Percentiles rank a stretch among this genome's conserved stretches.
phyloP scores from a whole-genome alignment of 2,888 invertebrate species.

The Tenthredo notha region DNA sequence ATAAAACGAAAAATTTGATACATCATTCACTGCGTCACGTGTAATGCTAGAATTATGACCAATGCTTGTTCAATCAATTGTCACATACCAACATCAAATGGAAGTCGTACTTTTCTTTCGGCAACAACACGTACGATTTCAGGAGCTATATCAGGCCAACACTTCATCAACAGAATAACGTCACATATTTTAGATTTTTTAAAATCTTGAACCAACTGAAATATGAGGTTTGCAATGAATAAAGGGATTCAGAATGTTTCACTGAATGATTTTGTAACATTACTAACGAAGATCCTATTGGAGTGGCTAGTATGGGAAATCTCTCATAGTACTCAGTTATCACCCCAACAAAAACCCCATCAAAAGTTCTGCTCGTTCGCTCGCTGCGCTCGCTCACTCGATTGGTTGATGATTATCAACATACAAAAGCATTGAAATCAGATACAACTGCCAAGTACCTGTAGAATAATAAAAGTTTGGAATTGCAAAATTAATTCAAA shows the following conservation, averaged over 20 bases:
- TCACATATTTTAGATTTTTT: not conserved
- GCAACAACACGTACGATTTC: constrained; percentile 4
- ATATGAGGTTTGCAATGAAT: not conserved
- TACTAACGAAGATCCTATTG: not conserved
- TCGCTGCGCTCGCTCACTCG: too few species aligned
- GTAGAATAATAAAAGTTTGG: too few species aligned
- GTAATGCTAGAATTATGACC: not conserved
- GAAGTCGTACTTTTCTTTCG: not conserved
- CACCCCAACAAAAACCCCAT: too few species aligned
- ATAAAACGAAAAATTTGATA: not conserved
- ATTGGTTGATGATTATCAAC: too few species aligned
- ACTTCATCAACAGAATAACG: not conserved
- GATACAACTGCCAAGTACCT: too few species aligned
- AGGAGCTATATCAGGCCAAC: constrained; percentile 19
- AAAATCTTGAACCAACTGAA: constrained; percentile 8
- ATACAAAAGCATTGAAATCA: too few species aligned
- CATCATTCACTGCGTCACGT: not conserved
- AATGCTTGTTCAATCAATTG: not conserved
- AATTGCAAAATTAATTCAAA: too few species aligned
- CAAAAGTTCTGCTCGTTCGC: too few species aligned
- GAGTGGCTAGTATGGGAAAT: constrained; percentile 20
- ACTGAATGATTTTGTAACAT: not conserved
- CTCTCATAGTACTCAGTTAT: not conserved
- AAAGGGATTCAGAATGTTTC: not conserved
- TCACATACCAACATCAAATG: not conserved